Percentiles rank a stretch among this genome's conserved stretches.
Evolutionary conservation across 2,113 vertebrate genomes (phyloP).

Genomic region (Oceanites oceanicus): DNA sequence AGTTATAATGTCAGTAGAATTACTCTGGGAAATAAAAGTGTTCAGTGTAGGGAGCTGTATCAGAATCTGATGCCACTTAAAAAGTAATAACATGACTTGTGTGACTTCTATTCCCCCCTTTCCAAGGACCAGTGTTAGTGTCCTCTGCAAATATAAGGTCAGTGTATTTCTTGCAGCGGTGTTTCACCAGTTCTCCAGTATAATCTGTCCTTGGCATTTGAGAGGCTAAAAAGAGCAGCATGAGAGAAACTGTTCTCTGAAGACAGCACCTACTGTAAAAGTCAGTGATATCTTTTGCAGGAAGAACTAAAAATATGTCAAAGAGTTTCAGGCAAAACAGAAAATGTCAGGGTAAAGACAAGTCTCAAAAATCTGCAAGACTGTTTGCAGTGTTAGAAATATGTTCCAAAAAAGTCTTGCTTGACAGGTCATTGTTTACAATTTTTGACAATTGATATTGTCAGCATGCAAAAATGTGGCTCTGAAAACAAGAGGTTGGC

Average conservation of each 20-base stretch:
- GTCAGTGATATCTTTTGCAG: background rate
- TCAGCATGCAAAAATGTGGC: background rate
- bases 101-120: background rate
- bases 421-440: background rate
- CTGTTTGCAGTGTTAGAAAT: constrained; percentile 10
- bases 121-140: background rate
- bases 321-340: constrained; percentile 31
- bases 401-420: background rate
- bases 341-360: constrained; percentile 24
- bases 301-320: background rate
- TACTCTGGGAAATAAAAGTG: background rate
- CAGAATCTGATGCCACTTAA: background rate
- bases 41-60: background rate
- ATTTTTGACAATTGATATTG: constrained; percentile 19
- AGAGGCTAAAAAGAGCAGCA: background rate
- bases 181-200: background rate
- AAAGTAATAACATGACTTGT: background rate
- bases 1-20: background rate
- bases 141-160: background rate
- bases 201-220: background rate
- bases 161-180: background rate
- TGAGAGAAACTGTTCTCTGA: background rate
- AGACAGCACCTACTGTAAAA: background rate
- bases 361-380: constrained; percentile 10
- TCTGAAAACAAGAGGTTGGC: background rate